Conservation (phyloP, 2,797 vertebrate genomes). For the Dendrocincla tyrannina region DNA sequence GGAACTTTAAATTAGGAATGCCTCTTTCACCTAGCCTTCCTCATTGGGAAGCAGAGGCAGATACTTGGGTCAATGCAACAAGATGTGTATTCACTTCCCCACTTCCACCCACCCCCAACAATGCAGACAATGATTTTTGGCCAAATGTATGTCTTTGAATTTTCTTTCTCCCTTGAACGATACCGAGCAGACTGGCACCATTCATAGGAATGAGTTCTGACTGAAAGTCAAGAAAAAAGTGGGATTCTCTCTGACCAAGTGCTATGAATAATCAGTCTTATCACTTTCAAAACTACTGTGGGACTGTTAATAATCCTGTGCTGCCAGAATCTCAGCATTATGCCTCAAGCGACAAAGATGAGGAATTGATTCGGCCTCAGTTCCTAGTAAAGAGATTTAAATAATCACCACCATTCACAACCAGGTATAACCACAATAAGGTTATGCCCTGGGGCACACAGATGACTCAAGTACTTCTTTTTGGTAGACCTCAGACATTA, state of each 20-base stretch:
- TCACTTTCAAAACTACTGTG: background rate
- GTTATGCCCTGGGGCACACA: background rate
- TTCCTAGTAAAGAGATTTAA: slow-evolving; percentile 10
- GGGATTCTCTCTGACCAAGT: background rate
- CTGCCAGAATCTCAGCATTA: background rate
- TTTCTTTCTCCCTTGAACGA: background rate
- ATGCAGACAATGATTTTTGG: background rate
- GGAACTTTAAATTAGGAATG: background rate
- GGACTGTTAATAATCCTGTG: background rate
- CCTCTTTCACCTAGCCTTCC: background rate
- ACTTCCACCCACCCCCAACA: background rate
- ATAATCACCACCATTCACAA: background rate
- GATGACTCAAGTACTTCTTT: slow-evolving; percentile 28
- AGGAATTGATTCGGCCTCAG: background rate
- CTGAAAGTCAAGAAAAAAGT: background rate
- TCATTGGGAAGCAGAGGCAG: background rate
- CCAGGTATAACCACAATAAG: slow-evolving; percentile 18
- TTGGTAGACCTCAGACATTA: slow-evolving; percentile 22
- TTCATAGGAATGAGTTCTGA: background rate
- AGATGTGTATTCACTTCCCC: background rate
- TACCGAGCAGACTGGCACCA: background rate
- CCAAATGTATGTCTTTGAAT: background rate
- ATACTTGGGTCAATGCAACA: background rate
- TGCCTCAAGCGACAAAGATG: slow-evolving; percentile 9
- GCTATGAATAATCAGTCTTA: background rate